These are phyloP conservation scores for Graptemys geographica DNA, from an alignment of 2,797 vertebrate genomes.

Conservation along the genomic window DNA sequence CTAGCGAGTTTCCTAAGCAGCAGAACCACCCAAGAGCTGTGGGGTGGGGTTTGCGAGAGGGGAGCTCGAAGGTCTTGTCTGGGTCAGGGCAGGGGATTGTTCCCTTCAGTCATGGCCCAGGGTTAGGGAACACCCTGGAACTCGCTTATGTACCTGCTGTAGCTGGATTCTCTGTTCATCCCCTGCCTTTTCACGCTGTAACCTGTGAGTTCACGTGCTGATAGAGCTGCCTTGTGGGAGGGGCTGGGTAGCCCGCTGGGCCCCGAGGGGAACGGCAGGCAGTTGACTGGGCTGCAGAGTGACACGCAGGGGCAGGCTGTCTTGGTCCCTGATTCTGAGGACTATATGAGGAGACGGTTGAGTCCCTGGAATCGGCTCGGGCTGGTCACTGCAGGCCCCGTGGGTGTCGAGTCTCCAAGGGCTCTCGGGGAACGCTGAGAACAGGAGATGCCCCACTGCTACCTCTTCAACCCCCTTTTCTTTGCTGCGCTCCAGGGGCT, in stretches of 20 bases:
- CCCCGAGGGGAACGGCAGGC: accelerated
- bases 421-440: neutral
- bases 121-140: neutral
- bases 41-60: neutral
- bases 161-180: neutral
- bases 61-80: accelerated
- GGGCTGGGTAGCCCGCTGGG: neutral
- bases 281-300: neutral
- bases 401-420: neutral
- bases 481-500: slow-evolving; percentile 81
- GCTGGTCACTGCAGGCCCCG: neutral
- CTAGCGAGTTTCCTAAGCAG: neutral
- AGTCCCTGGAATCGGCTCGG: accelerated
- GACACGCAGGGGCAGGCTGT: accelerated
- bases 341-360: accelerated
- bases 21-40: accelerated
- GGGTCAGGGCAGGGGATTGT: neutral
- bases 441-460: accelerated
- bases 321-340: accelerated
- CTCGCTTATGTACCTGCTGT: accelerated
- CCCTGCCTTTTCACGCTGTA: neutral
- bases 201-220: neutral
- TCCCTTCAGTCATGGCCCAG: accelerated
- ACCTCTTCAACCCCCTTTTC: accelerated
- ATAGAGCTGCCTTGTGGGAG: neutral